Evolutionary conservation across 2,797 vertebrate species (phyloP), one percentile per base, ranked within the genome.

Genomic region (Gila robusta): DNA sequence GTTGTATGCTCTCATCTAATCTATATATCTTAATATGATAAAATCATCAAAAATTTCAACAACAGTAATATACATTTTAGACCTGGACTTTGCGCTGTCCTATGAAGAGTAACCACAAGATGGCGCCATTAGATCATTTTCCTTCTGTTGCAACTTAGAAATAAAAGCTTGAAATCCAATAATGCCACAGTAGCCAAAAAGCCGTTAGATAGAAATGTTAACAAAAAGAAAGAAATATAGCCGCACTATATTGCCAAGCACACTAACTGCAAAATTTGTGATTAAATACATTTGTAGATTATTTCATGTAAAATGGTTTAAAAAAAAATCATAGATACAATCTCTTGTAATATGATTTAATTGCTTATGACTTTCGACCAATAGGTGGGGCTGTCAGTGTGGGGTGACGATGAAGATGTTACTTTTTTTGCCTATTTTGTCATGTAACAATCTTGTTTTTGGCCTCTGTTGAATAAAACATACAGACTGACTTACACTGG

Each of bases 101-200:
- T 73, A 7, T 64, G 14, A 32, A 44, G 12, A 37, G 14, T 78
- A 17, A 79, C n/a, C 74, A 59, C 35, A 56, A 69, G 74, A 84
- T n/a, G 19, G 26, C 11, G 19, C 49, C n/a, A 16, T 70, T 41
- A 32, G 16, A 84, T 21, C 3, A 41, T 78, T 56, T 54, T 52
- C 26, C 44, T 19, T 67, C 32, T 52, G 7, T 73, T 39, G 35
- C 9, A 21, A 26, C 52, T 16, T n/a, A 19, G 19, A 76, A 76
- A 19, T 54, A 7, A 54, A 76, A 14, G 17, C 11, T 74, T 21
- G 28, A 54, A 19, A 32, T 21, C 1, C 54, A 41, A 44, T 8
- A 17, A 64, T n/a, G 14, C 6, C 23, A 41, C 12, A 2, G n/a
- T 11, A 62, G n/a, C 9, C 21, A 23, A 56, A 56, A 23, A 17